A percentile compares a stretch with the other conserved stretches of the same genome.
phyloP scores from a whole-genome alignment of 2,888 invertebrate genomes.

The Tiliacea citrago region DNA sequence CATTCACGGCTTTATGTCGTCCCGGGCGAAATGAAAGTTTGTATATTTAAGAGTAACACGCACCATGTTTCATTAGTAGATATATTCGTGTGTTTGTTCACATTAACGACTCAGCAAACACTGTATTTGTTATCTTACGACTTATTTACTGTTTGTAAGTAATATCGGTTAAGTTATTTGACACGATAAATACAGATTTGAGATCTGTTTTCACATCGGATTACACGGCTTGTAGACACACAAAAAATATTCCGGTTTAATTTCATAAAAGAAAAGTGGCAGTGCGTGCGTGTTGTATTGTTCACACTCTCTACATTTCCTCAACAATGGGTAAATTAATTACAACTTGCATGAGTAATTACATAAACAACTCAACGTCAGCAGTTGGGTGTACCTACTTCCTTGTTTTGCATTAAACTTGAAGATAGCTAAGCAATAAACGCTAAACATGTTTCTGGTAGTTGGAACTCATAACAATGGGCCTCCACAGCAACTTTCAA shows the following conservation, averaged over 20 bases:
- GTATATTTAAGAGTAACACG: constrained; percentile 71
- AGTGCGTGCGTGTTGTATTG: constrained; percentile 50
- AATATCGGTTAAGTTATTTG: constrained; percentile 60
- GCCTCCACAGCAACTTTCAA: constrained; percentile 71
- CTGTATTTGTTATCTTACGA: constrained; percentile 70
- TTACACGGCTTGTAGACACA: constrained; percentile 32
- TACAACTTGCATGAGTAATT: constrained; percentile 56
- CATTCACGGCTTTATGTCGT: constrained; percentile 71
- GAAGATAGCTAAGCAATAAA: constrained; percentile 58
- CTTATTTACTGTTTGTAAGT: constrained; percentile 70
- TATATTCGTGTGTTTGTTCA: constrained; percentile 69
- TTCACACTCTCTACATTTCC: constrained; percentile 44
- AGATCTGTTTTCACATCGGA: constrained; percentile 46
- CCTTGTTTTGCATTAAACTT: constrained; percentile 45
- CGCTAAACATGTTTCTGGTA: constrained; percentile 48
- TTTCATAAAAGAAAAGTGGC: constrained; percentile 41
- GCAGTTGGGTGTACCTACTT: constrained; percentile 31
- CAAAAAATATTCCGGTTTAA: constrained; percentile 38
- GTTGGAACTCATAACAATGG: constrained; percentile 66
- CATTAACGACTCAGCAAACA: constrained; percentile 69
- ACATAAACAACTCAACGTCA: constrained; percentile 49
- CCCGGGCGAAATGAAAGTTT: constrained; percentile 69
- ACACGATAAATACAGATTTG: constrained; percentile 41
- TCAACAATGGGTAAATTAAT: constrained; percentile 48
- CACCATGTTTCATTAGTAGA: constrained; percentile 72